Conservation (phyloP, 2,888 invertebrate genomes). For the Acanthococcus lagerstroemiae region DNA sequence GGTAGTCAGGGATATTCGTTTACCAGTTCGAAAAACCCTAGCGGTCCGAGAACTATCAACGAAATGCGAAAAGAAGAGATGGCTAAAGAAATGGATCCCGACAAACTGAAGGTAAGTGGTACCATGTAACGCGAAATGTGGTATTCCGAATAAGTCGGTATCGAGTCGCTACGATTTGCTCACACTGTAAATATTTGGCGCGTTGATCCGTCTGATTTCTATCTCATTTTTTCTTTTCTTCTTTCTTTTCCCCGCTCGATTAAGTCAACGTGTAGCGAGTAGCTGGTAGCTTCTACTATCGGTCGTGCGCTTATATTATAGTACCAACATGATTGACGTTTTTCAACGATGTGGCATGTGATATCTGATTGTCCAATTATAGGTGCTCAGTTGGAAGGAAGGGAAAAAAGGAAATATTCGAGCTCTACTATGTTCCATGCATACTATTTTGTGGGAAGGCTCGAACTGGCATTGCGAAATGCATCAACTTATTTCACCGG, state of each 20-base stretch:
- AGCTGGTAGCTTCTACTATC: too few species aligned
- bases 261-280: too few species aligned
- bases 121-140: not conserved
- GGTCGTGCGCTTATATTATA: too few species aligned
- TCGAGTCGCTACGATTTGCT: not conserved
- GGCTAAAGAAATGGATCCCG: slow-evolving; percentile 82
- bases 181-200: not conserved
- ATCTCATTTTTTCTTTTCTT: too few species aligned
- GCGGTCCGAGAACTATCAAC: slow-evolving; percentile 78
- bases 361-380: too few species aligned
- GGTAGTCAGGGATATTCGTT: slow-evolving; percentile 85
- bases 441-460: slow-evolving; percentile 85
- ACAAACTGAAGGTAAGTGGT: slow-evolving; percentile 55
- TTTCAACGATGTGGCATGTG: too few species aligned
- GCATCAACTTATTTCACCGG: slow-evolving; percentile 81
- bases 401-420: slow-evolving; percentile 95
- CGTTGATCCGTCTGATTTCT: too few species aligned
- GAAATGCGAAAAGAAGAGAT: slow-evolving; percentile 84
- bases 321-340: too few species aligned
- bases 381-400: slow-evolving; percentile 68
- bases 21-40: slow-evolving; percentile 53
- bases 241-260: too few species aligned
- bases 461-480: slow-evolving; percentile 93
- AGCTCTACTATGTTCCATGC: slow-evolving; percentile 86
- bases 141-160: too few species aligned